A percentile compares a stretch with the other conserved stretches of the same genome.
These are phyloP conservation scores for Caenorhabditis zanzibari DNA, from an alignment of 2,888 invertebrate genomes.

Conservation along the genomic window DNA sequence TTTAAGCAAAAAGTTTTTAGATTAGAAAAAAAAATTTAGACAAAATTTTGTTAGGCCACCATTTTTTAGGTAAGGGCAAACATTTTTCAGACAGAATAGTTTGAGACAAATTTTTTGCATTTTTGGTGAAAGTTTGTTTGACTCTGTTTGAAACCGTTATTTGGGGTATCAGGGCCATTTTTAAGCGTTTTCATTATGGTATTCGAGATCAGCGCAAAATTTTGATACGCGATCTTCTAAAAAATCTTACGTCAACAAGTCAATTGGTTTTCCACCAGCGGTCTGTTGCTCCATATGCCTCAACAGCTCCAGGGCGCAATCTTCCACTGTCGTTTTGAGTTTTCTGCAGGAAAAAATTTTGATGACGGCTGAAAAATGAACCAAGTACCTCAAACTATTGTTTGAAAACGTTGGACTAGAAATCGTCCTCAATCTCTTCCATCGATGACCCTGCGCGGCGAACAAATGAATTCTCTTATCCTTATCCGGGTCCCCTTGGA, in stretches of 20 bases:
- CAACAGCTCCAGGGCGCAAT: conserved; percentile 54
- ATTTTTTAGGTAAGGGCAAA: too few species aligned
- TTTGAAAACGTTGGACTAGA: conserved; percentile 85
- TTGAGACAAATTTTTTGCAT: too few species aligned
- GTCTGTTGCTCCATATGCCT: conserved; percentile 52
- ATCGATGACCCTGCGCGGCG: conserved; percentile 84
- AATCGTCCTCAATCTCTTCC: conserved; percentile 86
- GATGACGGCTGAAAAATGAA: background rate
- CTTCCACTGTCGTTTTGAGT: conserved; percentile 59
- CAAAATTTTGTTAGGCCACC: too few species aligned
- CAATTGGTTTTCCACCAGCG: conserved; percentile 32
- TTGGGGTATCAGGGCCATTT: too few species aligned
- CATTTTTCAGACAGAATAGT: too few species aligned
- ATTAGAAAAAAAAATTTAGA: background rate
- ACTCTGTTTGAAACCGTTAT: too few species aligned
- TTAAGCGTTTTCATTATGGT: too few species aligned
- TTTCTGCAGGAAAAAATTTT: background rate
- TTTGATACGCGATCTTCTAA: too few species aligned
- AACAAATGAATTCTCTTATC: conserved; percentile 83
- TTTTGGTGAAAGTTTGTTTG: too few species aligned
- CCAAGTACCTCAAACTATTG: conserved; percentile 84
- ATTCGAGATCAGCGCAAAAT: too few species aligned
- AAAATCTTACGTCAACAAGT: conserved; percentile 27
- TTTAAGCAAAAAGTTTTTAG: too few species aligned
- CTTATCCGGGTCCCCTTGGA: conserved; percentile 72